Evolutionary conservation across 1,140 invertebrate genomes (phyloP).

Genomic region (Drosophila lacteicornis): DNA sequence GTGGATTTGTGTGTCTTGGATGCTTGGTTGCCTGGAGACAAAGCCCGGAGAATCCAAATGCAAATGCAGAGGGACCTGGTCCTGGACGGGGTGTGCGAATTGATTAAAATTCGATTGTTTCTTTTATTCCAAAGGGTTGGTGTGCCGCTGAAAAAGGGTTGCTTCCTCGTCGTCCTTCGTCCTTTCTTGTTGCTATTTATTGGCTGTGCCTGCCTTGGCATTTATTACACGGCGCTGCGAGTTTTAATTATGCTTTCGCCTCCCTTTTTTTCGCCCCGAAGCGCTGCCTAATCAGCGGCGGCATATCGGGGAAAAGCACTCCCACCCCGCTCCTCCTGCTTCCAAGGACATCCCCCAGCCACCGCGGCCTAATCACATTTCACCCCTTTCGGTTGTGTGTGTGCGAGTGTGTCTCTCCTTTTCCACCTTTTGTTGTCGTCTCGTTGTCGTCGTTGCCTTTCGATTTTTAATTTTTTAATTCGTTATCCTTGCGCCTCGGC

Average conservation of each 20-base stretch:
- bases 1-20: constrained; percentile 1
- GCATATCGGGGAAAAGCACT: constrained; percentile 52
- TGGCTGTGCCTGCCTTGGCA: constrained; percentile 81
- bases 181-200: constrained; percentile 74
- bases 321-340: background rate
- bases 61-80: constrained; percentile 53
- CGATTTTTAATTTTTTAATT: constrained; percentile 84
- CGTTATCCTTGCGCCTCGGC: constrained; percentile 77
- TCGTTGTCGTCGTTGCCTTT: constrained; percentile 73
- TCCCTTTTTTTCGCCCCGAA: constrained; percentile 35
- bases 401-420: constrained; percentile 39
- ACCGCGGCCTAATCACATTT: constrained; percentile 72
- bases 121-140: constrained; percentile 66
- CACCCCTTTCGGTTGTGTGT: constrained; percentile 65
- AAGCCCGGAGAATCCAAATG: constrained; percentile 54
- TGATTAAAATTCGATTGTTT: constrained; percentile 85
- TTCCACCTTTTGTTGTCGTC: constrained; percentile 62
- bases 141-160: constrained; percentile 57
- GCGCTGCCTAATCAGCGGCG: constrained; percentile 78
- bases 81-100: constrained; percentile 64
- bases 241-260: constrained; percentile 73
- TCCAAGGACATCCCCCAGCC: constrained; percentile 9
- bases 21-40: constrained; percentile 67
- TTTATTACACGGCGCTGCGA: constrained; percentile 78
- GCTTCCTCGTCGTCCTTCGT: constrained; percentile 40